phyloP scores from a whole-genome alignment of 2,888 invertebrate species.

The Micoletzkya japonica region DNA sequence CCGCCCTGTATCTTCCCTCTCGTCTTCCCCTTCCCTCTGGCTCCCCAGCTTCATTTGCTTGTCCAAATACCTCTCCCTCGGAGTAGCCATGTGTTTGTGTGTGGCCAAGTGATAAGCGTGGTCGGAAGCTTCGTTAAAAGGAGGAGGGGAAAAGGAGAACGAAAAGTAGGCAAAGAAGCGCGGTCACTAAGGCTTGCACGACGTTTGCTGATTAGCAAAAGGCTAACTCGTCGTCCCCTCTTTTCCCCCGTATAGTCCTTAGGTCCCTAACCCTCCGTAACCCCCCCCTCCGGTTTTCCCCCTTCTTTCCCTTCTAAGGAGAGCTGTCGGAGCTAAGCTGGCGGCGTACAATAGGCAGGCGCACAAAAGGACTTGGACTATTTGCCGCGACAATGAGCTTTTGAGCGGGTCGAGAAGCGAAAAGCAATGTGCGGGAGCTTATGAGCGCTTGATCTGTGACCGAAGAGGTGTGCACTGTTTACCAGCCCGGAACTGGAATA shows the following conservation, averaged over 20 bases:
- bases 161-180: no score
- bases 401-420: not conserved
- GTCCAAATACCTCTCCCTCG: conserved; percentile 2
- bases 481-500: no score
- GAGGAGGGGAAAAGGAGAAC: not conserved
- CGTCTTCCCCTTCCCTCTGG: not conserved
- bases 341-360: not conserved
- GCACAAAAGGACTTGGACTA: not conserved
- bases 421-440: not conserved
- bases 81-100: not conserved
- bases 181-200: no score
- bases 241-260: no score
- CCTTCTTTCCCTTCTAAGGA: no score
- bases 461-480: not conserved
- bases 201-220: no score
- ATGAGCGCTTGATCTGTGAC: not conserved
- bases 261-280: no score
- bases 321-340: no score
- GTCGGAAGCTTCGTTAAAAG: not conserved
- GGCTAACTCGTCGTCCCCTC: no score
- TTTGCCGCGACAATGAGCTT: no score
- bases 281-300: no score
- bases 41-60: not conserved
- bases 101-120: conserved; percentile 8
- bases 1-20: conserved; percentile 7